Conservation (phyloP, 2,888 invertebrate genomes). For the Patella caerulea region DNA sequence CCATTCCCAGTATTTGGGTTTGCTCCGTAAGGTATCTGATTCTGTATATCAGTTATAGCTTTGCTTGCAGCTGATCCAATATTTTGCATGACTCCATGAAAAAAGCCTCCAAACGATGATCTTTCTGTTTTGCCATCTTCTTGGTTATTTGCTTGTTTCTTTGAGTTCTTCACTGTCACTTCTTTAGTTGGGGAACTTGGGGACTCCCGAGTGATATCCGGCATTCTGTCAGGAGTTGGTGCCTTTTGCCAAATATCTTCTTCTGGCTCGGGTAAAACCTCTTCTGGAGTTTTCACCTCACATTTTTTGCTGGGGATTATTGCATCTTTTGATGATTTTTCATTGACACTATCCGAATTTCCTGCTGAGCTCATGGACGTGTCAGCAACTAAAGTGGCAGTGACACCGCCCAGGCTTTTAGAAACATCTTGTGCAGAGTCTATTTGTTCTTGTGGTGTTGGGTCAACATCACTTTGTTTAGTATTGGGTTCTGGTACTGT, state of each 20-base stretch:
- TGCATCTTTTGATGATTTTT: too few relatives aligned
- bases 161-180: background rate
- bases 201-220: background rate
- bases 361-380: too few relatives aligned
- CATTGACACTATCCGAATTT: too few relatives aligned
- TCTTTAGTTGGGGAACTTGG: background rate
- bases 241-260: slow-evolving; percentile 1
- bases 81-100: slow-evolving; percentile 37
- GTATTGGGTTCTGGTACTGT: too few relatives aligned
- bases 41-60: slow-evolving; percentile 55
- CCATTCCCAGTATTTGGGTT: slow-evolving; percentile 26
- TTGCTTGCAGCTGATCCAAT: slow-evolving; percentile 60
- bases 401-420: too few relatives aligned
- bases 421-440: too few relatives aligned
- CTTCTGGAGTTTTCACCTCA: background rate
- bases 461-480: too few relatives aligned
- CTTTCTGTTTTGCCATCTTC: background rate
- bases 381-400: too few relatives aligned
- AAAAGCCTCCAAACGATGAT: background rate
- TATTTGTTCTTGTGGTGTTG: too few relatives aligned
- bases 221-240: background rate
- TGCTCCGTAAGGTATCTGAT: slow-evolving; percentile 42
- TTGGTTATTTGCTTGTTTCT: background rate
- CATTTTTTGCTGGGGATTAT: too few relatives aligned
- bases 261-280: background rate